Evolutionary conservation across 2,113 vertebrate genomes (phyloP), one percentile per base, ranked within the genome.

Genomic region (Gavialis gangeticus): DNA sequence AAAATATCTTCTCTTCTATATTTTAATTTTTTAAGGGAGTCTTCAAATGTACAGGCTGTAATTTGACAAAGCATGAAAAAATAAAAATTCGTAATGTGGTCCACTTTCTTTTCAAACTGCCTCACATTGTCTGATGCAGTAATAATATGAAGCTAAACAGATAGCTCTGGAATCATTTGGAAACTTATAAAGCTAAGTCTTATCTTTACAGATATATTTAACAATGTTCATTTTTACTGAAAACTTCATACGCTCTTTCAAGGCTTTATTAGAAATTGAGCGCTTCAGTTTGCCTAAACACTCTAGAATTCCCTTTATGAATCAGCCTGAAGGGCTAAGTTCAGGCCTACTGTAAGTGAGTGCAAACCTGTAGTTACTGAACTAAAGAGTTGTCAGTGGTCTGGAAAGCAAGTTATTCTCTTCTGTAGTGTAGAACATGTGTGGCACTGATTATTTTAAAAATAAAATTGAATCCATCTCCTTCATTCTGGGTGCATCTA

Each of bases 91-190:
- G 71, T 73, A 54, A 14, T 22, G 5, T 56, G 75, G 88, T 57
- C 73, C 54, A 28, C 37, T 1, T 2, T 0, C 25, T 87, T 83
- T 58, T 85, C 27, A 2, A 21, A 14, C 27, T 3, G 15, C 71
- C 90, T 80, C 9, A 0, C 1, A 24, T 27, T 1, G 4, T 6
- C 0, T 66, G 75, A 28, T 64, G 12, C 4, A 5, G 54, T n/a
- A 5, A 34, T 55, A 30, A 6, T 56, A 4, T 1, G 19, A 66
- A 75, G 66, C 56, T 84, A 88, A 85, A 62, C 0, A 0, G 10
- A 4, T 19, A 24, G 10, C 46, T 88, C 67, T 58, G 3, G 79
- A 63, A 78, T 79, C 13, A 81, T 69, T 18, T 34, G 79, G 24
- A 46, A 76, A 75, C 19, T 14, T 56, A 6, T 25, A 73, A 87